A percentile compares a stretch with the other conserved stretches of the same genome.
Evolutionary conservation across 2,113 vertebrate species (phyloP).

Genomic region (Nothoprocta perdicaria): DNA sequence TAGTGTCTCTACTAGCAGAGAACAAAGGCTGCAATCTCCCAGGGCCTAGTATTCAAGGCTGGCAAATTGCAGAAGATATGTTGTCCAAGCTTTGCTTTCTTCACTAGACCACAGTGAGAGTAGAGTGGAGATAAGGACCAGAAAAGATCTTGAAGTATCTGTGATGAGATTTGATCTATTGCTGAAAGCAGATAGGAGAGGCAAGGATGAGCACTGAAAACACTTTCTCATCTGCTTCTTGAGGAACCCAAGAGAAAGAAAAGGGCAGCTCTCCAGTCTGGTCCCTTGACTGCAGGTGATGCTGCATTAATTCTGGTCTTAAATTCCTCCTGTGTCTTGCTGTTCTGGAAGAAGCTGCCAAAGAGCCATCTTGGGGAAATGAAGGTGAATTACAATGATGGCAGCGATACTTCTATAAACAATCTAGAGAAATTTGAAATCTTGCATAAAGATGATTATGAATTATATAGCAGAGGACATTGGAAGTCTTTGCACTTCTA

Average conservation of each 20-base stretch:
- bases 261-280: background rate
- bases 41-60: constrained; percentile 23
- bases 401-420: background rate
- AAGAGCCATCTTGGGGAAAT: background rate
- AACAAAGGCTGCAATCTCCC: constrained; percentile 9
- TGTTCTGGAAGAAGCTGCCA: background rate
- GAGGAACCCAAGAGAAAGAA: background rate
- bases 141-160: background rate
- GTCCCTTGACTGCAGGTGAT: background rate
- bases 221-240: background rate
- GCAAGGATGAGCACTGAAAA: background rate
- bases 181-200: background rate
- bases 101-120: background rate
- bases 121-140: background rate
- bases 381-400: background rate
- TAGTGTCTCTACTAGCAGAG: constrained; percentile 1
- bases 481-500: background rate
- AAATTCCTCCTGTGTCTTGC: background rate
- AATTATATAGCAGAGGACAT: constrained; percentile 19
- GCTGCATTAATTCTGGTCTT: background rate
- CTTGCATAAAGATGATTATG: background rate
- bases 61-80: constrained; percentile 9
- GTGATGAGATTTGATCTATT: background rate
- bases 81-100: background rate
- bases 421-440: background rate